Percentiles rank a stretch among this genome's conserved stretches.
phyloP scores from a whole-genome alignment of 2,113 vertebrate genomes.

The Chaenogobius annularis region DNA sequence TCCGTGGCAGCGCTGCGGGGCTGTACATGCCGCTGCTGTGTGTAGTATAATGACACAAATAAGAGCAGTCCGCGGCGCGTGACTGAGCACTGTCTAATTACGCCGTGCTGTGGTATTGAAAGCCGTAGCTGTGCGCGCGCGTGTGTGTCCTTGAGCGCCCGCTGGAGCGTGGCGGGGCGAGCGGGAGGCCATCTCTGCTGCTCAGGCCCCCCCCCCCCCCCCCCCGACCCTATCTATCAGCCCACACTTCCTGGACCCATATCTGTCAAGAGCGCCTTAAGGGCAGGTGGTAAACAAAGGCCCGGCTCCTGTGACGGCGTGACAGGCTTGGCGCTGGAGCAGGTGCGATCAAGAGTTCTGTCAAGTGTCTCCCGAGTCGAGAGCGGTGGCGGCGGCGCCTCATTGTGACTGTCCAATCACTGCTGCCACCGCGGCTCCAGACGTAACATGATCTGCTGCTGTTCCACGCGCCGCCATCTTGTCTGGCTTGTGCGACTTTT shows the following conservation, averaged over 20 bases:
- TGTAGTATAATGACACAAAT: constrained; percentile 54
- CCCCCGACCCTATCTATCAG: constrained; percentile 36
- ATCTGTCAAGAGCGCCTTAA: constrained; percentile 58
- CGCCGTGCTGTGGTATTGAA: constrained; percentile 58
- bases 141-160: constrained; percentile 48
- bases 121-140: too few relatives aligned
- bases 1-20: constrained; percentile 44
- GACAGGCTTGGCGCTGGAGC: constrained; percentile 37
- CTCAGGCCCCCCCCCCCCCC: constrained; percentile 11
- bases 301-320: constrained; percentile 37
- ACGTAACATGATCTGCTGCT: constrained; percentile 6
- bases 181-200: constrained; percentile 34
- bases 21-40: constrained; percentile 32
- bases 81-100: constrained; percentile 67
- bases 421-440: constrained; percentile 14
- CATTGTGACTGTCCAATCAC: constrained; percentile 29
- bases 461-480: background rate
- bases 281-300: constrained; percentile 63
- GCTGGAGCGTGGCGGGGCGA: constrained; percentile 47
- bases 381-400: constrained; percentile 38
- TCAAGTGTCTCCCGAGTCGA: constrained; percentile 30
- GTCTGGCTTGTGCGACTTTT: background rate
- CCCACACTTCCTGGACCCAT: constrained; percentile 54
- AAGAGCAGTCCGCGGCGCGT: constrained; percentile 50
- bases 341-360: constrained; percentile 16